Evolutionary conservation across 2,113 vertebrate genomes (phyloP).

Genomic region (Lophochroa leadbeateri): DNA sequence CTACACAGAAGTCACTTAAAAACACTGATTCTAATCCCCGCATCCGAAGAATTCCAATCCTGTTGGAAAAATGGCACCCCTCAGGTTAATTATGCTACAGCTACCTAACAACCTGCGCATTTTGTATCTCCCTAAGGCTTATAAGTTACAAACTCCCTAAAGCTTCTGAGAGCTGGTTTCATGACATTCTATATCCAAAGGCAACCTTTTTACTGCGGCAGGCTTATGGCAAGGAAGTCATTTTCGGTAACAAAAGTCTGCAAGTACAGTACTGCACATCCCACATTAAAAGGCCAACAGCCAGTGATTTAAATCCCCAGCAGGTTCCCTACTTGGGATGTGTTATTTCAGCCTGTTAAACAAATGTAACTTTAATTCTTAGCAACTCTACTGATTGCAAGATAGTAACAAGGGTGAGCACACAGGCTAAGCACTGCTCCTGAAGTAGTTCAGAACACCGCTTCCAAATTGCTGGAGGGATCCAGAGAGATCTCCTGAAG

Average conservation of each 20-base stretch:
- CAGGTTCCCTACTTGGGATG: fast-evolving
- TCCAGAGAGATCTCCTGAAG: background rate
- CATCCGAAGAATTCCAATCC: background rate
- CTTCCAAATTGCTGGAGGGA: background rate
- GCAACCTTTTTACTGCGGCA: background rate
- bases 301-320: background rate
- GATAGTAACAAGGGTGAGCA: background rate
- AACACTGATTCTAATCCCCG: fast-evolving
- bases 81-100: background rate
- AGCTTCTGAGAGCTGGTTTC: background rate
- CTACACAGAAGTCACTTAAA: background rate
- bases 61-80: background rate
- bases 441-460: fast-evolving
- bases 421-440: background rate
- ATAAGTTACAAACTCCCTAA: background rate
- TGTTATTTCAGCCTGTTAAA: background rate
- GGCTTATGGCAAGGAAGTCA: background rate
- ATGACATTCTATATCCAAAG: background rate
- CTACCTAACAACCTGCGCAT: fast-evolving
- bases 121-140: fast-evolving
- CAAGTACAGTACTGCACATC: fast-evolving
- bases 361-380: background rate
- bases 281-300: background rate
- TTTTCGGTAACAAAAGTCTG: background rate
- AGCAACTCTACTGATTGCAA: background rate